Evolutionary conservation across 1,140 invertebrate genomes (phyloP).

Genomic region (Papilio aristodemus): DNA sequence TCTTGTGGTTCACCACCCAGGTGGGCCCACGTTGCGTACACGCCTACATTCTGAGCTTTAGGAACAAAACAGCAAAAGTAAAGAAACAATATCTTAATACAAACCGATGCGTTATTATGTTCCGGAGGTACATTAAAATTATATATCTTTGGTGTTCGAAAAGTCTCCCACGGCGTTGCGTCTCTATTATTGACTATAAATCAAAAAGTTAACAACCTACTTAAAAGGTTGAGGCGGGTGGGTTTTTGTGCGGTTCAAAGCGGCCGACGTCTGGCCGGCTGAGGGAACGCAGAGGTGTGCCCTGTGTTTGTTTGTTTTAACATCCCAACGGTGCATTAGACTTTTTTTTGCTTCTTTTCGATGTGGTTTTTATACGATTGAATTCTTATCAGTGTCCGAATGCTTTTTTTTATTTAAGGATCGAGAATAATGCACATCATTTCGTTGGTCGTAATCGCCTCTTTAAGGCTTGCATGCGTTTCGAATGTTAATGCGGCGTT

Average conservation of each 20-base stretch:
- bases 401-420: slow-evolving; percentile 47
- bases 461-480: not conserved
- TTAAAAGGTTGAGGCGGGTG: slow-evolving; percentile 74
- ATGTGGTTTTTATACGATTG: slow-evolving; percentile 68
- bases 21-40: slow-evolving; percentile 33
- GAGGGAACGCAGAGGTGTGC: slow-evolving; percentile 61
- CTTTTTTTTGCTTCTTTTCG: slow-evolving; percentile 66
- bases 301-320: slow-evolving; percentile 76
- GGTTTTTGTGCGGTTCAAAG: slow-evolving; percentile 76
- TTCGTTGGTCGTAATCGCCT: slow-evolving; percentile 27
- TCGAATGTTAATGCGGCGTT: slow-evolving; percentile 23
- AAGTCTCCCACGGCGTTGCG: slow-evolving; percentile 77
- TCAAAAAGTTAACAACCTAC: slow-evolving; percentile 80
- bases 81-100: slow-evolving; percentile 49
- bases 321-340: slow-evolving; percentile 76
- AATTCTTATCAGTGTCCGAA: slow-evolving; percentile 63
- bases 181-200: slow-evolving; percentile 80
- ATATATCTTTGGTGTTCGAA: slow-evolving; percentile 67
- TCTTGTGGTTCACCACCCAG: slow-evolving; percentile 55
- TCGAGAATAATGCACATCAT: slow-evolving; percentile 38
- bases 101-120: slow-evolving; percentile 65
- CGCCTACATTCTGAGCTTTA: slow-evolving; percentile 34
- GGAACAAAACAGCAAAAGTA: slow-evolving; percentile 46
- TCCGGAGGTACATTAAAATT: slow-evolving; percentile 74
- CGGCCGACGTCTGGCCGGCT: slow-evolving; percentile 63